Conservation (phyloP, 2,113 vertebrate genomes). For the Tringa solitaria region DNA sequence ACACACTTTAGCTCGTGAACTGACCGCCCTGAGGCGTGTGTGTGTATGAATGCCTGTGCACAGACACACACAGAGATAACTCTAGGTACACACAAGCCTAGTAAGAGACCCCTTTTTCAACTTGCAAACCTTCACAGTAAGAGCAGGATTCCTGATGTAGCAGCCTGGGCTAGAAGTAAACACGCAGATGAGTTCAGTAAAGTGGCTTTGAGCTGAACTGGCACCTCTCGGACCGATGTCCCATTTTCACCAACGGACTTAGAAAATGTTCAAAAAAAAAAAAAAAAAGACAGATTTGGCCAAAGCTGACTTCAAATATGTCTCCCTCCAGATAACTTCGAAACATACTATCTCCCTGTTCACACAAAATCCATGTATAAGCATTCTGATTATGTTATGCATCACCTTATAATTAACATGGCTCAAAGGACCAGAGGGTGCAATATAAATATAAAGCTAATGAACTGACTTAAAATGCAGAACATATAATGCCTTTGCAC, state of each 20-base stretch:
- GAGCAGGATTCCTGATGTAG: neutral
- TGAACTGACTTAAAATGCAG: conserved; percentile 41
- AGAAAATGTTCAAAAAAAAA: neutral
- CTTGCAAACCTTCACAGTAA: neutral
- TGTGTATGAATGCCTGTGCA: neutral
- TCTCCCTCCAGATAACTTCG: neutral
- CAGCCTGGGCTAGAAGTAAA: conserved; percentile 24
- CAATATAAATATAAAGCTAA: conserved; percentile 24
- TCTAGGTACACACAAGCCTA: neutral
- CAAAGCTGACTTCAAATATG: neutral
- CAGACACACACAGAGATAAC: accelerated
- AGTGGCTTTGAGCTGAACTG: neutral
- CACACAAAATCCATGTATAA: neutral
- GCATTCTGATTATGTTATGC: neutral
- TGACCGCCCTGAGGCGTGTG: neutral
- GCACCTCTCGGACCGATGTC: neutral
- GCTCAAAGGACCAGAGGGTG: conserved; percentile 35
- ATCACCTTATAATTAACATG: conserved; percentile 21
- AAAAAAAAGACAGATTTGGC: neutral
- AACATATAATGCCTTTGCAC: neutral
- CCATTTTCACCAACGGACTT: neutral
- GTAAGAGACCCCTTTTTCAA: neutral
- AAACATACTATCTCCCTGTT: neutral
- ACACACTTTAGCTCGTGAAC: neutral
- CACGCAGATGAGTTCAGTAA: neutral